Conservation (phyloP, 2,888 invertebrate genomes). For the Caenorhabditis sinica region DNA sequence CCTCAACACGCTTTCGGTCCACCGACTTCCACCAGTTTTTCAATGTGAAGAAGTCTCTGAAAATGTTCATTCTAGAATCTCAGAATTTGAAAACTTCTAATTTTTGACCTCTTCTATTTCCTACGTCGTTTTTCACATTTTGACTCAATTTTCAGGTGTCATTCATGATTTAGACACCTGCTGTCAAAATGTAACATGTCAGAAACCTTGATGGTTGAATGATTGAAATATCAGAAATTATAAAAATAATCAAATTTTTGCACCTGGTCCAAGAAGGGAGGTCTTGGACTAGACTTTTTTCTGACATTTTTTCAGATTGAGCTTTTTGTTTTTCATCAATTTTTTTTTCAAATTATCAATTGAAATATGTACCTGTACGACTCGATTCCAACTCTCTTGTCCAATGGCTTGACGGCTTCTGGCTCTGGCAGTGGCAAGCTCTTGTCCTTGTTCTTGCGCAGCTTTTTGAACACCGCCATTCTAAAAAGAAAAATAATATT, state of each 20-base stretch:
- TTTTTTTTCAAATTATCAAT: not conserved
- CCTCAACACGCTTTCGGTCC: slow-evolving; percentile 77
- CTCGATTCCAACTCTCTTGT: slow-evolving; percentile 80
- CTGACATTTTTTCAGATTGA: not conserved
- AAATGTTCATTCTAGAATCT: slow-evolving; percentile 4
- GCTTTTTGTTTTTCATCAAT: not conserved
- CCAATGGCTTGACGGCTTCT: slow-evolving; percentile 80
- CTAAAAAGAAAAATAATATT: slow-evolving; percentile 16
- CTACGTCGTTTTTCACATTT: too few relatives aligned
- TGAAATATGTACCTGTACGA: slow-evolving; percentile 73
- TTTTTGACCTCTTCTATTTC: not conserved
- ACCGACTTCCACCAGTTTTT: slow-evolving; percentile 84
- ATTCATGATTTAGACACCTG: too few relatives aligned
- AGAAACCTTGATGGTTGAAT: too few relatives aligned
- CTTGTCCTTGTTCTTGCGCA: slow-evolving; percentile 79
- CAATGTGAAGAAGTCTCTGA: slow-evolving; percentile 82
- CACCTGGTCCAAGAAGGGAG: not conserved
- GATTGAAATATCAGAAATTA: too few relatives aligned
- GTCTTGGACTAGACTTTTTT: not conserved
- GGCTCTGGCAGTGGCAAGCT: slow-evolving; percentile 76
- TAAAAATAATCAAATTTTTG: too few relatives aligned
- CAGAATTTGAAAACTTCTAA: not conserved
- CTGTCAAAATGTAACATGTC: too few relatives aligned
- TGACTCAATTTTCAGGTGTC: too few relatives aligned
- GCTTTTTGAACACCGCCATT: slow-evolving; percentile 83